Evolutionary conservation across 2,797 vertebrate genomes (phyloP).

Genomic region (Lycodopsis pacificus): DNA sequence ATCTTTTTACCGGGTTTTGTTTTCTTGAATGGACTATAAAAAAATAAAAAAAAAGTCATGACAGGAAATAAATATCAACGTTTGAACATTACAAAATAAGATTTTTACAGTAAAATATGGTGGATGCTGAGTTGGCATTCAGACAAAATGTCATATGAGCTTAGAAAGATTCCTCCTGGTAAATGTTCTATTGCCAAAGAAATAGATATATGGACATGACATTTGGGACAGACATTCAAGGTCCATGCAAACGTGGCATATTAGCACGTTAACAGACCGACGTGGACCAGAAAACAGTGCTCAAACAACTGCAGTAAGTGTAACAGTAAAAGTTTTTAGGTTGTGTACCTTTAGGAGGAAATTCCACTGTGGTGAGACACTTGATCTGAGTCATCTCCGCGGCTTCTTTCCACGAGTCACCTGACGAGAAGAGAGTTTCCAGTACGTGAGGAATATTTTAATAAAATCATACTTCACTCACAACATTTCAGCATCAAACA

Average conservation of each 20-base stretch:
- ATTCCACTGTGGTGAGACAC: constrained; percentile 68
- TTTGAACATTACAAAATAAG: neutral
- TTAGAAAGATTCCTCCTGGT: neutral
- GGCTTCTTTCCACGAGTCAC: constrained; percentile 51
- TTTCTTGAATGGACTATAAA: constrained; percentile 29
- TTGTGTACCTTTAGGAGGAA: constrained; percentile 60
- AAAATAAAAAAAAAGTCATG: neutral
- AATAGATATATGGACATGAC: neutral
- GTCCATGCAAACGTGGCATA: neutral
- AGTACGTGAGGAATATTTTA: neutral
- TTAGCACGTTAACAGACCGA: neutral
- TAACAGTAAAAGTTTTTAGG: too few relatives aligned
- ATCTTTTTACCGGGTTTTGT: neutral
- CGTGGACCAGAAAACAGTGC: neutral
- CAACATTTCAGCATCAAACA: too few relatives aligned
- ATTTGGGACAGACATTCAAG: neutral
- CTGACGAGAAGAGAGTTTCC: constrained; percentile 48
- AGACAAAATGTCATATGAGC: neutral
- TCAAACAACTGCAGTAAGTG: neutral
- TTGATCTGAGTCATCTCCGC: constrained; percentile 44
- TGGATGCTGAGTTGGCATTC: neutral
- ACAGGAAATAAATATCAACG: neutral
- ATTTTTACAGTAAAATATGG: neutral
- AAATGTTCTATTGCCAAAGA: neutral
- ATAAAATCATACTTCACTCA: too few relatives aligned